Percentiles rank a stretch among this genome's conserved stretches.
phyloP scores from a whole-genome alignment of 2,888 invertebrate genomes.

The Cerceris ruficornis region DNA sequence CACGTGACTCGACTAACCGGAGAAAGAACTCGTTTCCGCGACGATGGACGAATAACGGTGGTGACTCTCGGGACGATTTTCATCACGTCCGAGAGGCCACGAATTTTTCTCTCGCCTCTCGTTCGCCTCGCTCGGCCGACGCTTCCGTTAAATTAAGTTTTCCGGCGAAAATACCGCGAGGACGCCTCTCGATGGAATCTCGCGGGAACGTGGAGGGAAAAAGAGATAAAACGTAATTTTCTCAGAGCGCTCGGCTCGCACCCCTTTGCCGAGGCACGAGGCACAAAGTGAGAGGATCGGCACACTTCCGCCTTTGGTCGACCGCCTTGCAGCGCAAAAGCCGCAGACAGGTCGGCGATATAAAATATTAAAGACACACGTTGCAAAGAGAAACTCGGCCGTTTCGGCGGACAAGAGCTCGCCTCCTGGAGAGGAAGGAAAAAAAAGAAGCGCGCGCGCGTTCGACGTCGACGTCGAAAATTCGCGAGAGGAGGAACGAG shows the following conservation, averaged over 20 bases:
- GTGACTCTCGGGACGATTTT: neutral
- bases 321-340: slow-evolving; percentile 51
- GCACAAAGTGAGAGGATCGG: slow-evolving; percentile 53
- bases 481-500: neutral
- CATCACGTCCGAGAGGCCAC: too few species aligned
- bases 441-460: too few species aligned
- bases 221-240: slow-evolving; percentile 1
- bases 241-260: neutral
- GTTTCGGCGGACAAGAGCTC: neutral
- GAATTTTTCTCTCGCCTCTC: too few species aligned
- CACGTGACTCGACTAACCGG: slow-evolving; percentile 24
- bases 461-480: neutral
- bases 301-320: slow-evolving; percentile 58
- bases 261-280: slow-evolving; percentile 24
- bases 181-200: too few species aligned
- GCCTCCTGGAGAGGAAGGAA: neutral
- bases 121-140: too few species aligned
- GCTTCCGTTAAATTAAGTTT: neutral
- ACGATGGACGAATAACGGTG: neutral
- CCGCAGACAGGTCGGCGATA: slow-evolving; percentile 46
- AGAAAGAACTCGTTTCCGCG: slow-evolving; percentile 4
- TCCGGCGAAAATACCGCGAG: neutral
- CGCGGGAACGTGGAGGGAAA: neutral
- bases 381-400: slow-evolving; percentile 46
- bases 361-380: slow-evolving; percentile 44